A percentile compares a stretch with the other conserved stretches of the same genome.
phyloP scores from a whole-genome alignment of 2,888 invertebrate genomes.

The Xestia xanthographa region DNA sequence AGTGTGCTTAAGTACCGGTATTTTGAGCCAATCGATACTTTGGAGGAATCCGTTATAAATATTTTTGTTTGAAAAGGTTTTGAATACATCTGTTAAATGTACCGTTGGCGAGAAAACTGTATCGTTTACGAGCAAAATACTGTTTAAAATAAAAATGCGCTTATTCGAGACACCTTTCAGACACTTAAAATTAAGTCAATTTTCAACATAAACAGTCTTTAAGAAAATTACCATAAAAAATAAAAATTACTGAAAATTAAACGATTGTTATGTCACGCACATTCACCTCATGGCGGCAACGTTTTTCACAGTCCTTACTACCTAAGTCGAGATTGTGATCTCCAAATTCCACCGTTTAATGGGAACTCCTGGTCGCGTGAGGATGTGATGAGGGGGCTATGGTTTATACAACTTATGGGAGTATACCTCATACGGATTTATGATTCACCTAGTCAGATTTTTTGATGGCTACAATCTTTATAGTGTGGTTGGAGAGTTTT shows the following conservation, averaged over 20 bases:
- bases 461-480: constrained; percentile 64
- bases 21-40: neutral
- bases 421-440: constrained; percentile 68
- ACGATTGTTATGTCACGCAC: constrained; percentile 55
- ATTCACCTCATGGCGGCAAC: constrained; percentile 42
- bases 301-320: constrained; percentile 56
- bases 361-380: constrained; percentile 63
- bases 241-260: constrained; percentile 33
- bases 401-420: constrained; percentile 65
- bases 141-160: neutral
- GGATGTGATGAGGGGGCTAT: constrained; percentile 52
- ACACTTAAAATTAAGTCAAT: constrained; percentile 21
- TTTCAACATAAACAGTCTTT: constrained; percentile 25
- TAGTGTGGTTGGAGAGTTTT: constrained; percentile 52
- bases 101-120: neutral
- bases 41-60: neutral
- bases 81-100: constrained; percentile 11
- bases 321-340: constrained; percentile 70
- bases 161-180: constrained; percentile 16
- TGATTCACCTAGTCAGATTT: constrained; percentile 69
- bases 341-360: constrained; percentile 69
- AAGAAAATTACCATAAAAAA: constrained; percentile 31
- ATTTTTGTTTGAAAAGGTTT: neutral
- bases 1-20: constrained; percentile 14
- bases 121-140: neutral